Conservation (phyloP, 1,140 invertebrate genomes). For the Dendroctonus valens region DNA sequence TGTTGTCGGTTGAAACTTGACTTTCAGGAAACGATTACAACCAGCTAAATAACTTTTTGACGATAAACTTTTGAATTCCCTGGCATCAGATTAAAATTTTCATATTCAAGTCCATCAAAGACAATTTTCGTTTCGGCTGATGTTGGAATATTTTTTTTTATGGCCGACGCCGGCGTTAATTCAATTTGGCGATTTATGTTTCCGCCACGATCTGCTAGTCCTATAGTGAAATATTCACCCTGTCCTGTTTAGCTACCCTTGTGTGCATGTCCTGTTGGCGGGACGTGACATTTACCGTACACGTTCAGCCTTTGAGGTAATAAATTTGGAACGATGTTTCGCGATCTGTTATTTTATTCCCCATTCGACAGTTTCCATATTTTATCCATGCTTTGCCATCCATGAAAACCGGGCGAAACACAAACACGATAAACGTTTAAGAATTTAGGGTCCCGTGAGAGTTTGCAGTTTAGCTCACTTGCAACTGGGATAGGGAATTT, state of each 20-base stretch:
- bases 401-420: conserved; percentile 7
- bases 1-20: no score
- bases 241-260: neutral
- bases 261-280: conserved; percentile 4
- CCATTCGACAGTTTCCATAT: conserved; percentile 5
- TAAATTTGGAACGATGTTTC: conserved; percentile 9
- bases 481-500: no score
- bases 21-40: no score
- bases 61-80: no score
- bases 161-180: no score
- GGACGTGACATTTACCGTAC: conserved; percentile 2
- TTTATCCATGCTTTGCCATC: conserved; percentile 15
- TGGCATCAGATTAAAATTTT: no score
- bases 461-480: neutral
- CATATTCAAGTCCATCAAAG: no score
- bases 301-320: conserved; percentile 7
- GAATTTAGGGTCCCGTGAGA: conserved; percentile 1
- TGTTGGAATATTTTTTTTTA: no score
- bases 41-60: no score
- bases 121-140: no score
- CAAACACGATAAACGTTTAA: conserved; percentile 5
- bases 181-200: no score
- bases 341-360: conserved; percentile 7
- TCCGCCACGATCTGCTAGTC: neutral
- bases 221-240: neutral